Evolutionary conservation across 53 echinoderm and acorn worm genomes (phyloP), one percentile per base, ranked within the genome.

Genomic region (Temnopleurus reevesii): DNA sequence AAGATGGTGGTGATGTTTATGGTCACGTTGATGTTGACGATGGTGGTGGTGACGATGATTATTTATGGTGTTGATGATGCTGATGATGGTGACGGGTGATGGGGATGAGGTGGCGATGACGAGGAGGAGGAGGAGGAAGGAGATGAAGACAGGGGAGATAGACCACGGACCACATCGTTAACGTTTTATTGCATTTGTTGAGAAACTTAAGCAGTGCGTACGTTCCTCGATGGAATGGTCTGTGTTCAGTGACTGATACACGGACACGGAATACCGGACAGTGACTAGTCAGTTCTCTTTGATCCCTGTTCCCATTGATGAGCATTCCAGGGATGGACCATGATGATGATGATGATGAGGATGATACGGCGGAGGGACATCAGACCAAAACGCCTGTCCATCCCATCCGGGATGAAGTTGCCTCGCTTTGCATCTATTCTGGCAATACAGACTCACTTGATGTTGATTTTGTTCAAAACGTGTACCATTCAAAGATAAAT

Each of bases 221-320:
- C 71, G 71, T 71, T 6, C 43, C 23, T n/a, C n/a, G 28, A 0
- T 71, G 71, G 71, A 71, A 71, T 71, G 71, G 41, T n/a, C 71
- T 71, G 41, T n/a, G 36, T 36, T 41, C 21, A 17, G 71, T 71
- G 71, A 41, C 35, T 9, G 71, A 71, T 71, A 71, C 71, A 38
- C 7, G 71, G 71, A 71, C 36, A 71, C 41, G 8, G 71, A 71
- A 71, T 38, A 38, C 21, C 8, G 71, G 71, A 71, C 43, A 71
- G 38, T 41, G 36, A 38, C 43, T 38, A 71, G 71, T 71, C 71
- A 71, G 41, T 71, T 41, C 71, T 71, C n/a, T 71, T 71, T 71
- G 71, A 71, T 71, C 3, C 41, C 19, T 38, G 71, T 71, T 71
- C 41, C 19, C 21, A 15, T 41, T 71, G 71, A 71, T 38, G 71